Evolutionary conservation across 2,888 invertebrate species (phyloP), one percentile per base, ranked within the genome.

Genomic region (Cylindroiulus punctatus): DNA sequence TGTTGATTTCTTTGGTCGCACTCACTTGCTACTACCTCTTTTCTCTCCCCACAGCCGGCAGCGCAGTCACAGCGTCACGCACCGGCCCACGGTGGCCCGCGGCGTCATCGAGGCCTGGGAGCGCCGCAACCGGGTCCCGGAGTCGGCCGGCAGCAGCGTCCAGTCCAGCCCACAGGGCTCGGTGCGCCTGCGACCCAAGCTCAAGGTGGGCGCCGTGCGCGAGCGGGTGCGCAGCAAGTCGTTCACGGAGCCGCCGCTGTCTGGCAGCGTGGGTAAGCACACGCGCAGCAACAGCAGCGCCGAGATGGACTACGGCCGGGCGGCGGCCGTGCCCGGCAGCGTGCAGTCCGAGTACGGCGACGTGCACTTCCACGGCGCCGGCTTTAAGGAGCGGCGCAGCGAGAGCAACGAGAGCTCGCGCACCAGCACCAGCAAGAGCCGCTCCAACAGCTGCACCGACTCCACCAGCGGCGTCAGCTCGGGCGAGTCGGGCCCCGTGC

Each of bases 401-500:
- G 88, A 89, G 87, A 90, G 90, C 88, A 90, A 90, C 88, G 90
- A 90, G 36, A 90, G 88, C 86, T 84, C 85, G 10, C 87, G 85
- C 40, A 86, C 87, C 89, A 86, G 86, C 52, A 86, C 76, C 93
- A 90, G 89, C 87, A 91, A 91, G 88, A 91, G 90, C 90, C 91
- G 90, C 90, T 92, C 91, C 88, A 93, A 90, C 90, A 93, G 90
- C 91, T 93, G 93, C 89, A 94, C 94, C n/a, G 96, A 96, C 90
- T 95, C 95, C 87, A 95, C 95, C 0, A 96, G 95, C 88, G 96
- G 96, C 81, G 94, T 96, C 32, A 95, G 95, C 91, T 96, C 96
- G 87, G 95, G 94, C 89, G 96, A 96, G 90, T 96, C 95, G 0
- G 94, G 89, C 22, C 52, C 22, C 44, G 32, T 84, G 4, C 10